Evolutionary conservation across 2,888 invertebrate species (phyloP).

Genomic region (Torymus aiolomorphi): DNA sequence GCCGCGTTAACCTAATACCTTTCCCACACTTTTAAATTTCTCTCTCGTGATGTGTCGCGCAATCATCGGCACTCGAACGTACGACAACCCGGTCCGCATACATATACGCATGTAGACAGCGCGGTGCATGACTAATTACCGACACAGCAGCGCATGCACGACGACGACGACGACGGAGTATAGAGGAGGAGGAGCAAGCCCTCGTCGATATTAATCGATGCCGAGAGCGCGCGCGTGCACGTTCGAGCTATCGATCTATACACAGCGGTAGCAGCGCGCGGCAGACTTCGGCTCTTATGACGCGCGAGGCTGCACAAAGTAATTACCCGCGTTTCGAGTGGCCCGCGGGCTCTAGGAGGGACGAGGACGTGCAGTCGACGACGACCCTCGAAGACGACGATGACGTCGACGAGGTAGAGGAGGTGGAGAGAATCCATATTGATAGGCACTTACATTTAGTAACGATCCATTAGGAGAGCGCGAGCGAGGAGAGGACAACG

Average conservation of each 20-base stretch:
- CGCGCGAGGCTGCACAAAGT: constrained; percentile 46
- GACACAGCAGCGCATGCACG: not conserved
- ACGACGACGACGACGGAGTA: too few species aligned
- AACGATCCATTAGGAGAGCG: constrained; percentile 55
- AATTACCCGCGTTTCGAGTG: constrained; percentile 56
- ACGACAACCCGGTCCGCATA: too few species aligned
- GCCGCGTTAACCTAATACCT: too few species aligned
- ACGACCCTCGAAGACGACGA: constrained; percentile 19
- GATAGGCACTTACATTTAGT: constrained; percentile 56
- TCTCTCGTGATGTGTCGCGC: too few species aligned
- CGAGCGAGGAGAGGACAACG: not conserved
- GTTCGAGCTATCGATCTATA: constrained; percentile 55
- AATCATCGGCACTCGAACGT: too few species aligned
- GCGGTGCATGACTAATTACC: constrained; percentile 47
- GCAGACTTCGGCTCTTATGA: constrained; percentile 42
- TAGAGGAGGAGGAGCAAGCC: too few species aligned
- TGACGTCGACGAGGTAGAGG: constrained; percentile 31
- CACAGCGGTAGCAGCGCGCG: not conserved
- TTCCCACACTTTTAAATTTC: too few species aligned
- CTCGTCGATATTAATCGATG: constrained; percentile 55
- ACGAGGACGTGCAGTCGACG: constrained; percentile 20
- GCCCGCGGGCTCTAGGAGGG: constrained; percentile 5
- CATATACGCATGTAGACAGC: not conserved
- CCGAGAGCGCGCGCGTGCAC: constrained; percentile 41
- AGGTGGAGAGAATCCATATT: constrained; percentile 51